Base-by-base conservation (phyloP, 2,797 vertebrate species). In the Eidolon dupreanum region DNA sequence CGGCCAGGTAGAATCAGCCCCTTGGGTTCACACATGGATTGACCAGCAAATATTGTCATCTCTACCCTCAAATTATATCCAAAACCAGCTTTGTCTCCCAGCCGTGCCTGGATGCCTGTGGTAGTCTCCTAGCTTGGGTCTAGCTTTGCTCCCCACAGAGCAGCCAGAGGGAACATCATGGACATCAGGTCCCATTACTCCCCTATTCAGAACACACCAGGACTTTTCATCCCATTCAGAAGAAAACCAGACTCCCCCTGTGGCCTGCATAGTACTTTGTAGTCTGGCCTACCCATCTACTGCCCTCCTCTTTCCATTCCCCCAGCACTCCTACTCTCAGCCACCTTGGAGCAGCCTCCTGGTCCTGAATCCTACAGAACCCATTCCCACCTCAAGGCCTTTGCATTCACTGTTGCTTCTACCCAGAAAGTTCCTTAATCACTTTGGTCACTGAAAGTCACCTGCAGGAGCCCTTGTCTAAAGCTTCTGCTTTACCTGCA, bases 241-340 rank as follows among this genome's bases (percentile, higher is more conserved):
- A 26, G 59, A 65, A 65, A 16, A 36, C 74, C 38, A 22, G 81
- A 57, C 22, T 57, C 20, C n/a, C 49, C 22, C 8, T 5, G 9
- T 33, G 73, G n/a, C 68, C n/a, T 20, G 6, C 70, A 26, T 28
- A 28, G 20, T 2, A 0, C 65, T 51, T n/a, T 51, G 63, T 28
- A 8, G 24, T 78, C 61, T 1, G 1, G 33, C 65, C 53, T 1
- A 1, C 4, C 10, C 2, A 5, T 61, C 22, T 2, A 6, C 41
- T 78, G 19, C 33, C 12, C 24, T 28, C 24, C 7, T 79, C 11
- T 16, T 11, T 3, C 49, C 24, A 1, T 5, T n/a, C 17, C 24
- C 31, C 55, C 20, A 2, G 11, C 17, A 22, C 31, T 38, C 75
- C 36, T 43, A 1, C 28, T 17, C 68, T 83, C 43, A 63, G 61